A percentile compares a stretch with the other conserved stretches of the same genome.
Conservation (phyloP, 2,113 vertebrate species). For the Reinhardtius hippoglossoides region DNA sequence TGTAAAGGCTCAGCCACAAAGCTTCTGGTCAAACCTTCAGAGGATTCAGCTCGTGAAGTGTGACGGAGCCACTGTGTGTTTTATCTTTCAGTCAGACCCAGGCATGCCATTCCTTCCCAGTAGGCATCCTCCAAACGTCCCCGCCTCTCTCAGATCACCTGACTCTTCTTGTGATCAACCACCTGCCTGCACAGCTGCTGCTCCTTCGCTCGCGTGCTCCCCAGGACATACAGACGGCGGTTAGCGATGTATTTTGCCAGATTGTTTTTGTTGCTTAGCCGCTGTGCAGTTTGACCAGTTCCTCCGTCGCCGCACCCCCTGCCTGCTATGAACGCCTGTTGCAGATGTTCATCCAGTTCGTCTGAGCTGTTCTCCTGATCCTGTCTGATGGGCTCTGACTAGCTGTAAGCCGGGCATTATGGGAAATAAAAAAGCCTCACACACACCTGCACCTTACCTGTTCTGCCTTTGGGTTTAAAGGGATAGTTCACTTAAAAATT, state of each 20-base stretch:
- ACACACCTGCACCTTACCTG: neutral
- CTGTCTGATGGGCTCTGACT: neutral
- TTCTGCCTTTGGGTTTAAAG: no score
- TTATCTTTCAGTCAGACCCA: conserved; percentile 27
- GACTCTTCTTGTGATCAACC: conserved; percentile 62
- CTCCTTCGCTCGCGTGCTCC: conserved; percentile 51
- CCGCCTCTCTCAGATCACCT: conserved; percentile 42
- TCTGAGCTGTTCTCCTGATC: neutral
- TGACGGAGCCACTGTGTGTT: neutral
- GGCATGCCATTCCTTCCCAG: conserved; percentile 42
- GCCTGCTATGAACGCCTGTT: conserved; percentile 8
- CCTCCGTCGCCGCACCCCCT: conserved; percentile 12
- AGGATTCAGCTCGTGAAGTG: neutral
- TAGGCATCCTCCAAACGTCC: conserved; percentile 29
- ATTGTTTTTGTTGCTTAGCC: conserved; percentile 25
- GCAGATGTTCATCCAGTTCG: neutral
- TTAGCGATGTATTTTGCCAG: conserved; percentile 15
- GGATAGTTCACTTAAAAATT: no score
- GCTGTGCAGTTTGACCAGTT: neutral
- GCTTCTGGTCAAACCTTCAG: neutral
- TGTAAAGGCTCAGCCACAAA: neutral
- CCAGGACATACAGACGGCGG: conserved; percentile 34
- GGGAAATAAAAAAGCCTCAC: neutral
- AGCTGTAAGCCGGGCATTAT: neutral
- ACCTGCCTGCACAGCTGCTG: conserved; percentile 71